A percentile compares a stretch with the other conserved stretches of the same genome.
Conservation (phyloP, 1,140 invertebrate genomes). For the Tetramorium simillimum region DNA sequence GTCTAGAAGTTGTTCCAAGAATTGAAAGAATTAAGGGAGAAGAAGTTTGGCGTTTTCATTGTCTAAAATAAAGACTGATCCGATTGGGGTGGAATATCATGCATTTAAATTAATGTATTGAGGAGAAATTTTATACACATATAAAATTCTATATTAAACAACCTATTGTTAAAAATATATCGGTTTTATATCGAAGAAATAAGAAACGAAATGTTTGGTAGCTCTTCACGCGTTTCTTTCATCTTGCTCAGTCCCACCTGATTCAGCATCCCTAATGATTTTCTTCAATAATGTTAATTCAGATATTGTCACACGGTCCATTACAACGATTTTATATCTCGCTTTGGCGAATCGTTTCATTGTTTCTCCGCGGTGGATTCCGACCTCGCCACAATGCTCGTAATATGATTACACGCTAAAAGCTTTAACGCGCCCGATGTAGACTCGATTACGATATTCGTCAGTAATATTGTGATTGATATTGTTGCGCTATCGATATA, state of each 20-base stretch:
- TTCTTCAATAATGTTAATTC: not conserved
- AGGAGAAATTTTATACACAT: too few relatives aligned
- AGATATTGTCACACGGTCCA: not conserved
- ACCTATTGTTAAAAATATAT: too few relatives aligned
- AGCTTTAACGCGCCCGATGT: constrained; percentile 46
- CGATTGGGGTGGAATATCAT: not conserved
- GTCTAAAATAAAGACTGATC: too few relatives aligned
- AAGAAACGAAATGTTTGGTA: not conserved
- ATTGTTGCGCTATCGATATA: constrained; percentile 9
- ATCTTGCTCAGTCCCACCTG: not conserved
- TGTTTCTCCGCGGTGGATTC: not conserved
- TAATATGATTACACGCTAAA: constrained; percentile 71
- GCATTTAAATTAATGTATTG: not conserved
- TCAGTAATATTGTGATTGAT: constrained; percentile 64
- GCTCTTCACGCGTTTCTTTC: too few relatives aligned
- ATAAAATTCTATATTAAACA: too few relatives aligned
- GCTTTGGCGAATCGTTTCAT: not conserved
- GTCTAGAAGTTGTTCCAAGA: too few relatives aligned
- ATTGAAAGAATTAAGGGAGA: too few relatives aligned
- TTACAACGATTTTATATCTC: not conserved
- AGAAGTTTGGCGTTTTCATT: too few relatives aligned
- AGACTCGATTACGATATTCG: constrained; percentile 24
- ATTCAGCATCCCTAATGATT: not conserved
- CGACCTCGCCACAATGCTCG: not conserved
- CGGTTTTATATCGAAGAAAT: too few relatives aligned